A percentile compares a stretch with the other conserved stretches of the same genome.
Evolutionary conservation across 1,140 invertebrate genomes (phyloP).

Genomic region (Drosophila erecta): DNA sequence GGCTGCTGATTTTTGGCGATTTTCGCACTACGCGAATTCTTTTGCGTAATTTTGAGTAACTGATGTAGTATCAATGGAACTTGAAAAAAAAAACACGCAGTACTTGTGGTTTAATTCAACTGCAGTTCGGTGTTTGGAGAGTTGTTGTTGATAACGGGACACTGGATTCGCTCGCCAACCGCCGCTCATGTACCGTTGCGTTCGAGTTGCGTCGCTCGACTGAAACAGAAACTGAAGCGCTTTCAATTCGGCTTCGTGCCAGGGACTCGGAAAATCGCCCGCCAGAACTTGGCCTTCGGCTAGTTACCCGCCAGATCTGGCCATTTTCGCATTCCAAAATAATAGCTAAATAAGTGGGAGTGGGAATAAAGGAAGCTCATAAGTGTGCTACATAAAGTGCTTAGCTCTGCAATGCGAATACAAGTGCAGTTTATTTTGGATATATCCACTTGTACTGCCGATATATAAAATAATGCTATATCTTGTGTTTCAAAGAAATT

Average conservation of each 20-base stretch:
- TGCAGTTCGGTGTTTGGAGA: slow-evolving; percentile 18
- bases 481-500: too few relatives aligned
- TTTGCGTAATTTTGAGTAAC: background rate
- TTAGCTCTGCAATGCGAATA: background rate
- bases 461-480: too few relatives aligned
- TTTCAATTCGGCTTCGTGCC: slow-evolving; percentile 1
- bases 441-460: too few relatives aligned
- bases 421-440: too few relatives aligned
- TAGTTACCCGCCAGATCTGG: slow-evolving; percentile 5
- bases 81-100: slow-evolving; percentile 22
- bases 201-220: slow-evolving; percentile 72
- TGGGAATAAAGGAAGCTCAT: background rate
- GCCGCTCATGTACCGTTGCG: slow-evolving; percentile 52
- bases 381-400: background rate
- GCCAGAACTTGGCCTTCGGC: slow-evolving; percentile 5
- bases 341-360: background rate
- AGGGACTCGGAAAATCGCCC: slow-evolving; percentile 11
- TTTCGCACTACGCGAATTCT: slow-evolving; percentile 1
- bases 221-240: slow-evolving; percentile 35
- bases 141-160: slow-evolving; percentile 19
- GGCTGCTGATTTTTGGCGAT: slow-evolving; percentile 18
- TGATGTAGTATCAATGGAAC: slow-evolving; percentile 1
- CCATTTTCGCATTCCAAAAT: background rate
- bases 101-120: slow-evolving; percentile 10
- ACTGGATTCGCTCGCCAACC: slow-evolving; percentile 21